Evolutionary conservation across 2,113 vertebrate species (phyloP).

Genomic region (Dasyurus viverrinus): DNA sequence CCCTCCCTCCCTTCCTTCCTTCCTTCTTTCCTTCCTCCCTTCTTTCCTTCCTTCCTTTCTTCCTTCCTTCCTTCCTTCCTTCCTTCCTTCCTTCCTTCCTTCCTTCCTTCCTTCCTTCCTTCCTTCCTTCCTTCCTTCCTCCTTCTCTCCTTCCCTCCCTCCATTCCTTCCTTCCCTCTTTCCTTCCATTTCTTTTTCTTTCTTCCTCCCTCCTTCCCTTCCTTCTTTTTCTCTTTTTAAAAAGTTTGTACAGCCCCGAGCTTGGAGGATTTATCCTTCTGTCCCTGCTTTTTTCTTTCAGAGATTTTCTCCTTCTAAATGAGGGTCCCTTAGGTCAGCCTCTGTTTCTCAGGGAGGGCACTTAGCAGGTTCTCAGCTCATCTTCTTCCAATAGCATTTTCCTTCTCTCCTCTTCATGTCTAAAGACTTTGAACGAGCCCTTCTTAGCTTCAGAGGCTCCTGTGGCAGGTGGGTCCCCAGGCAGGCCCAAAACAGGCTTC

Average conservation of each 20-base stretch:
- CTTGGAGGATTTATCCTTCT: neutral
- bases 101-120: no score
- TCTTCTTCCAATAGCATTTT: neutral
- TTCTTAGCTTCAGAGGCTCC: neutral
- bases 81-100: neutral
- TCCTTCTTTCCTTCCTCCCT: no score
- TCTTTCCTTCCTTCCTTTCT: no score
- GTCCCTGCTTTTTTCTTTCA: neutral
- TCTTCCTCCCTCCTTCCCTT: no score
- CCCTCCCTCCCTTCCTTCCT: no score
- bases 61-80: no score
- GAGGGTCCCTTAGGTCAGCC: neutral
- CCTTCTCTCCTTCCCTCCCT: no score
- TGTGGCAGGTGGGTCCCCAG: neutral
- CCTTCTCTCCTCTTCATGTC: neutral
- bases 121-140: no score
- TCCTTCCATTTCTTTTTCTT: no score
- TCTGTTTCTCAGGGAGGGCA: neutral
- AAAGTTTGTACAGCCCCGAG: neutral
- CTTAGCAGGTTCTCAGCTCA: neutral
- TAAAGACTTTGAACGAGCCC: neutral
- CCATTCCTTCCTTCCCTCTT: no score
- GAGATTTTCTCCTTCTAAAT: neutral
- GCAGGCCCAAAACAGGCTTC: neutral
- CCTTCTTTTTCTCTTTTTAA: neutral